Percentiles rank a stretch among this genome's conserved stretches.
Conservation (phyloP, 2,888 invertebrate genomes). For the Cheilosia pagana region DNA sequence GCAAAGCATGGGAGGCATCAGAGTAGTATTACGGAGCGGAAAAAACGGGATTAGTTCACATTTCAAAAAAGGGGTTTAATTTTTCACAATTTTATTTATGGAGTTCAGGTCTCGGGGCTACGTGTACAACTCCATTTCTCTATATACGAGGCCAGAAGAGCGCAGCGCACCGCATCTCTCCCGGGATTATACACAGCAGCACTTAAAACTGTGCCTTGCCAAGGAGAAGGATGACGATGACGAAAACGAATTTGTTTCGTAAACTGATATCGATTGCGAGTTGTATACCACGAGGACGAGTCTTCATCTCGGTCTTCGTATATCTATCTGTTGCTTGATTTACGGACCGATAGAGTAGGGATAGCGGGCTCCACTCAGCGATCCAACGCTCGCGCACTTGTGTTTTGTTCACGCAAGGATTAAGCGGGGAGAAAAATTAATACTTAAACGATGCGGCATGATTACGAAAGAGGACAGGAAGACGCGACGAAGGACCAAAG, state of each 20-base stretch:
- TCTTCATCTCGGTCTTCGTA: neutral
- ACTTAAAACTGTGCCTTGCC: slow-evolving; percentile 31
- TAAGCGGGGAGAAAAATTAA: slow-evolving; percentile 59
- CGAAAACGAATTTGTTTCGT: slow-evolving; percentile 49
- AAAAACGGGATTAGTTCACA: slow-evolving; percentile 69
- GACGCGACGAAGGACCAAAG: slow-evolving; percentile 48
- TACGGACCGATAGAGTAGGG: slow-evolving; percentile 24
- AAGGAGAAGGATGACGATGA: slow-evolving; percentile 36
- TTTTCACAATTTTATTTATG: slow-evolving; percentile 74
- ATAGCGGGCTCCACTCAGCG: neutral
- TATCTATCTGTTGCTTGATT: slow-evolving; percentile 44
- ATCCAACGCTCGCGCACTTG: neutral
- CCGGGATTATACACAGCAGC: slow-evolving; percentile 59
- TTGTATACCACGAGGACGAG: slow-evolving; percentile 14
- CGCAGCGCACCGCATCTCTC: slow-evolving; percentile 46
- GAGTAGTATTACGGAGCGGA: slow-evolving; percentile 10
- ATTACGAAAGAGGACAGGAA: slow-evolving; percentile 43
- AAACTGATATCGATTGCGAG: slow-evolving; percentile 67
- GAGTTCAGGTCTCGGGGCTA: slow-evolving; percentile 65
- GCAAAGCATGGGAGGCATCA: slow-evolving; percentile 7
- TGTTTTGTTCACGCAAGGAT: slow-evolving; percentile 64
- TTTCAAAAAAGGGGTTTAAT: slow-evolving; percentile 69
- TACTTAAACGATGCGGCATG: slow-evolving; percentile 65
- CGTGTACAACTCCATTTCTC: slow-evolving; percentile 56
- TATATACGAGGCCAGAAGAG: slow-evolving; percentile 16